phyloP scores from a whole-genome alignment of 2,888 invertebrate species.

The Malachius bipustulatus region DNA sequence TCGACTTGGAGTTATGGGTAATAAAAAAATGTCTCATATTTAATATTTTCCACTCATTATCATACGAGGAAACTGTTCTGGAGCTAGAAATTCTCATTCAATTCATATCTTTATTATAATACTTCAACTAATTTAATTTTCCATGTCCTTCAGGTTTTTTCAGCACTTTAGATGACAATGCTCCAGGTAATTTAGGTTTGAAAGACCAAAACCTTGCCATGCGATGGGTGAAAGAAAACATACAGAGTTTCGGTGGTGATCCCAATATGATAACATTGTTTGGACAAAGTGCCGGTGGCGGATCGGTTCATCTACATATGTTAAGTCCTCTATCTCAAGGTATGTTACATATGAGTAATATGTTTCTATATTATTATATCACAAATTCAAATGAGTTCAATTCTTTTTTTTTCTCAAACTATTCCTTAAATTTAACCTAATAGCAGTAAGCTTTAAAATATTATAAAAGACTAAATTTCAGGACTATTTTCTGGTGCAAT shows the following conservation, averaged over 20 bases:
- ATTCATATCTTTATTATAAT: slow-evolving; percentile 10
- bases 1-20: slow-evolving; percentile 31
- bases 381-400: no score
- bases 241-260: slow-evolving; percentile 36
- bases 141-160: slow-evolving; percentile 36
- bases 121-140: no score
- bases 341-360: slow-evolving; percentile 10
- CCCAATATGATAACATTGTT: slow-evolving; percentile 35
- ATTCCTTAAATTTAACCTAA: background rate
- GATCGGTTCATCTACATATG: slow-evolving; percentile 37
- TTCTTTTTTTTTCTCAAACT: no score
- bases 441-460: no score
- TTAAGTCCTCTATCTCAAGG: slow-evolving; percentile 33
- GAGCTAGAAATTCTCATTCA: no score
- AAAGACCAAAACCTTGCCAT: slow-evolving; percentile 39
- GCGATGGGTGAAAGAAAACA: slow-evolving; percentile 37
- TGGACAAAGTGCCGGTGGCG: slow-evolving; percentile 39
- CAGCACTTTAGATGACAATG: slow-evolving; percentile 35
- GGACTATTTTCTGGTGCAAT: slow-evolving; percentile 37
- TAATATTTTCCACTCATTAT: no score
- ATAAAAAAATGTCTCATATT: no score
- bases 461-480: slow-evolving; percentile 12
- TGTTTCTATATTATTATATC: no score
- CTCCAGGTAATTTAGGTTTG: slow-evolving; percentile 39
- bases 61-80: no score